Percentiles rank a stretch among this genome's conserved stretches.
Evolutionary conservation across 2,113 vertebrate species (phyloP).

Genomic region (Sisor rabdophorus): DNA sequence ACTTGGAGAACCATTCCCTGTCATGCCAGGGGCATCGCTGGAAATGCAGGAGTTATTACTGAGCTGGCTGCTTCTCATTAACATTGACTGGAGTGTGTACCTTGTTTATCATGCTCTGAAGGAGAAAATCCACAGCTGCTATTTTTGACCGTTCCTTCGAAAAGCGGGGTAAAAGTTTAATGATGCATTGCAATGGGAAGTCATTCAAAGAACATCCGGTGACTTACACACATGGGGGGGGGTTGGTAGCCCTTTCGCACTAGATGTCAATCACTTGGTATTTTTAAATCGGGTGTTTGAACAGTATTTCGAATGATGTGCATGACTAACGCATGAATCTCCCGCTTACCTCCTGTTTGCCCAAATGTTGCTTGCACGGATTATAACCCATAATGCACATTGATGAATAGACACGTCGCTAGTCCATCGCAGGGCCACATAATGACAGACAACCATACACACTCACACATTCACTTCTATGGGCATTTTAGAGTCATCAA

Average conservation of each 20-base stretch:
- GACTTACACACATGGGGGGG: neutral
- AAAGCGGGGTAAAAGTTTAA: conserved; percentile 25
- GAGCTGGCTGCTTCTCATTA: conserved; percentile 36
- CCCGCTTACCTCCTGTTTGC: neutral
- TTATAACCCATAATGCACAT: neutral
- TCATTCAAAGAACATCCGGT: conserved; percentile 27
- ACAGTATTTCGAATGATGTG: neutral
- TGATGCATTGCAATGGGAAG: conserved; percentile 34
- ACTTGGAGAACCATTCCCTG: conserved; percentile 2
- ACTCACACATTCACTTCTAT: too few species aligned
- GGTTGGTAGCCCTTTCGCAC: conserved; percentile 4
- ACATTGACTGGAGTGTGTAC: conserved; percentile 23
- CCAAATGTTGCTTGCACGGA: neutral
- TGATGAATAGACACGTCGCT: too few species aligned
- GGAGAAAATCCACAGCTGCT: conserved; percentile 2
- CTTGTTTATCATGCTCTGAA: conserved; percentile 5
- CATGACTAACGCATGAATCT: conserved; percentile 8
- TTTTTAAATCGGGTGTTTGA: conserved; percentile 17
- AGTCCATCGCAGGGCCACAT: too few species aligned
- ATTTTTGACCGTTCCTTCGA: conserved; percentile 24
- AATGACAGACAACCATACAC: too few species aligned
- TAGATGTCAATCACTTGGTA: conserved; percentile 16
- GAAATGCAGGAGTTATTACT: conserved; percentile 31
- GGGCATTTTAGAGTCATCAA: too few species aligned
- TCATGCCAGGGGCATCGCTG: conserved; percentile 3